Percentiles rank a stretch among this genome's conserved stretches.
Conservation (phyloP, 2,113 vertebrate genomes). For the Nesoenas mayeri region DNA sequence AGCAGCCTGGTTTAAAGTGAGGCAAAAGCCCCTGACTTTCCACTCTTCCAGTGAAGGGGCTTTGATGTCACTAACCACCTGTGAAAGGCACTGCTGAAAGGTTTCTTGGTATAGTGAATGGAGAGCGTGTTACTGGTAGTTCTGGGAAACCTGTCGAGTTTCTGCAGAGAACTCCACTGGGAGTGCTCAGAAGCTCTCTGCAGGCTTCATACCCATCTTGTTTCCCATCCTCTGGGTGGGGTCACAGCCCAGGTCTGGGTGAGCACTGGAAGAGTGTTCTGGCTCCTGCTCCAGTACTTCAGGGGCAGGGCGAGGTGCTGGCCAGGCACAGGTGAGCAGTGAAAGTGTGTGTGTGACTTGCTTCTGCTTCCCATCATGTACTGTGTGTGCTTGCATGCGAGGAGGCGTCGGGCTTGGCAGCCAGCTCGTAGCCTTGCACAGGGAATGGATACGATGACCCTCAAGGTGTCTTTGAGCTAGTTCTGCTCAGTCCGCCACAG, state of each 20-base stretch:
- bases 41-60: neutral
- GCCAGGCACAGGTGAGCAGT: neutral
- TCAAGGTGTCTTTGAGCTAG: neutral
- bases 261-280: neutral
- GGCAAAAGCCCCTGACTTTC: neutral
- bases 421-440: neutral
- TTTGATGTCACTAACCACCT: neutral
- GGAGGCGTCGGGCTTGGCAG: neutral
- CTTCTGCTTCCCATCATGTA: neutral
- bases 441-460: neutral
- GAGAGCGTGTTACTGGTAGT: neutral
- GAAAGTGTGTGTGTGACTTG: neutral
- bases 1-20: neutral
- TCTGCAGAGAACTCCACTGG: neutral
- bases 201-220: accelerated
- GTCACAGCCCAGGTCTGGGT: neutral
- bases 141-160: neutral
- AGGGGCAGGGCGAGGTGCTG: neutral
- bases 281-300: neutral
- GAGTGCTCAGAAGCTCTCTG: neutral
- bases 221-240: neutral
- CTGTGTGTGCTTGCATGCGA: neutral
- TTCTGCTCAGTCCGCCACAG: neutral
- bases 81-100: neutral
- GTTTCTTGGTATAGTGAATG: neutral